Base-by-base conservation (phyloP, 1,140 invertebrate genomes). In the Sarcophaga peregrina region DNA sequence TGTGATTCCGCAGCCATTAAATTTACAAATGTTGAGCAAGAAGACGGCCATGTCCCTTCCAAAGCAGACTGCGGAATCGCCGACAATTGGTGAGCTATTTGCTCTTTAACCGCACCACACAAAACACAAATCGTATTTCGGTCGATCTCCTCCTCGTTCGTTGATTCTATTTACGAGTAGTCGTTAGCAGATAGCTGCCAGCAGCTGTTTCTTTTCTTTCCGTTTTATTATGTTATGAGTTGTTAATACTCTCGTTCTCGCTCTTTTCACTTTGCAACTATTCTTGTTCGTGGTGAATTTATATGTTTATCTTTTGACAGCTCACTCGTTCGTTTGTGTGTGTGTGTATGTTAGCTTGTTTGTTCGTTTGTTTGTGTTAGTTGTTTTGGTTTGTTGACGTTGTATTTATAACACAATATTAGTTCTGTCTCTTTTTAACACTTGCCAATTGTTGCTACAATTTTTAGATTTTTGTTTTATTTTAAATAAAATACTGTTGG, bases 1-100 rank as follows among this genome's bases (percentile, higher is more conserved):
- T 86, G 93, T 95, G 86, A 95, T 93, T 87, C 94, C 95, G 93
- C 95, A 96, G 91, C 94, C 94, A 92, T 95, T 94, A 91, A 95
- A 96, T 94, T 95, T 96, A 93, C 95, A 96, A 91, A 94, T 94
- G 92, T 96, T 96, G 90, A 96, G 92, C 92, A 96, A 93, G 93
- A 96, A 96, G 91, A 96, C 95, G 91, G 95, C 95, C 95, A 96
- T 96, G 80, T 83, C 82, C 82, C 76, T 80, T 81, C 62, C 50
- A 80, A 81, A 54, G 75, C 87, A 86, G 86, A 88, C 86, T 88
- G 86, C 81, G 81, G 83, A 85, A 82, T 80, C 81, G 81, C 68
- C 62, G 68, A 82, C 68, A 68, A 83, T 68, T 62, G 62, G 46
- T 81, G 62, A 54, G 80, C 46, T 81, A 72, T 62, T 72, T 81